Evolutionary conservation across 92 coral and sea anemone genomes (phyloP), one percentile per base, ranked within the genome.

Genomic region (Paragorgia papillata): DNA sequence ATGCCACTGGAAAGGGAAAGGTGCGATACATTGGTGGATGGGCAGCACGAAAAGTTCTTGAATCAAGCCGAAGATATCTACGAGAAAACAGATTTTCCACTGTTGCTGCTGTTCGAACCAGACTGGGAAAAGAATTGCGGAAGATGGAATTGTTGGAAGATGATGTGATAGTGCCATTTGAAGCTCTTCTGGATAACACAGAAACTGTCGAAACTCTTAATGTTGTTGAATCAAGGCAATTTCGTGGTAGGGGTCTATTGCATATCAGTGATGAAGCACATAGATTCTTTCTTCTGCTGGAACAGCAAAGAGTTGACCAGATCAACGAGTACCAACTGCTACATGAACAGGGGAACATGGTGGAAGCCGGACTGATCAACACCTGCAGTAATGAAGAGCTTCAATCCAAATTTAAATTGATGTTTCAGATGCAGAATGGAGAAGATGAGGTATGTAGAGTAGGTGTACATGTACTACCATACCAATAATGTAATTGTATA

Each of bases 1-100:
- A 41, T 33, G 65, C 44, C 7, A 61, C 37, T 55, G n/a, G n/a
- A n/a, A n/a, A n/a, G n/a, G 79, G 79, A 55, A 53, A 55, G 17
- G 79, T 74, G 31, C 53, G 79, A 53, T 55, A 74, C 29, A 55
- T 74, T 43, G 66, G 50, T 21, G 79, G 79, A 30, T 74, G 67
- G 79, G 79, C 44, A 19, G 29, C 35, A 9, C 65, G 67, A 18
- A 74, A 74, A 44, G 63, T 61, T 17, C 66, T 74, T 9, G 66
- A 74, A 61, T 29, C 27, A 39, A 51, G 46, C 37, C 63, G 66
- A 28, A 73, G 44, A 20, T 55, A 73, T 57, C 43, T 41, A 19
- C 33, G 39, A 33, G 64, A 55, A 22, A 55, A 74, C 19, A 74
- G 35, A 49, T 74, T 26, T 37, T 30, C 54, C 13, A 56, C 54